These are phyloP conservation scores for Abrostola triplasia DNA, from an alignment of 2,888 invertebrate species.

Conservation along the genomic window DNA sequence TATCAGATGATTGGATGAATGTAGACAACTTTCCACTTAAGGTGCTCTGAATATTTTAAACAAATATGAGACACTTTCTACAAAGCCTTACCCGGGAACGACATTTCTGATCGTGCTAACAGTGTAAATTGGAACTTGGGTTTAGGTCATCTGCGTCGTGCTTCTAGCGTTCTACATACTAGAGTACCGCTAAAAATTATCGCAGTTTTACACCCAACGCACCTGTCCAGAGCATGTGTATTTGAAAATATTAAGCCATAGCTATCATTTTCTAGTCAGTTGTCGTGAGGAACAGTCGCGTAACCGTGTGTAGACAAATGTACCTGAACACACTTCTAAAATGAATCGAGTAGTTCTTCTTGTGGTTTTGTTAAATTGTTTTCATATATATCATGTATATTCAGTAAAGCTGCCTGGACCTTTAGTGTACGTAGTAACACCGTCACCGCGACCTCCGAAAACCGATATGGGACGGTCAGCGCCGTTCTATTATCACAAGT, in stretches of 20 bases:
- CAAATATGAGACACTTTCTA: conserved; percentile 86
- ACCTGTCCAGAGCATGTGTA: conserved; percentile 51
- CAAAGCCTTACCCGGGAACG: conserved; percentile 63
- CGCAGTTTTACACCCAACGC: conserved; percentile 73
- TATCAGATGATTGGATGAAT: conserved; percentile 27
- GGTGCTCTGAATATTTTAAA: conserved; percentile 68
- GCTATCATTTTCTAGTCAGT: conserved; percentile 75
- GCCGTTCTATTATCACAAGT: conserved; percentile 83
- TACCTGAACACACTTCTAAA: conserved; percentile 57
- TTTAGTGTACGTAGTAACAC: conserved; percentile 82
- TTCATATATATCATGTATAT: conserved; percentile 59
- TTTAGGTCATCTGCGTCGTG: conserved; percentile 79
- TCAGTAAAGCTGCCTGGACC: conserved; percentile 75
- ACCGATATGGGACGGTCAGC: conserved; percentile 72
- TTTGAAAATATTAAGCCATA: conserved; percentile 66
- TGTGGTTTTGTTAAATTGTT: conserved; percentile 65
- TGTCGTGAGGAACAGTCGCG: conserved; percentile 67
- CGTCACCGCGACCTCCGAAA: conserved; percentile 68
- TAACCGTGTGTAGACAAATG: conserved; percentile 63
- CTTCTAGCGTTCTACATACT: conserved; percentile 77
- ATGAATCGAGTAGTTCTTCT: conserved; percentile 69
- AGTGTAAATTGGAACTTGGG: conserved; percentile 79
- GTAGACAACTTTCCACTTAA: conserved; percentile 59
- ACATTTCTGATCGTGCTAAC: conserved; percentile 79
- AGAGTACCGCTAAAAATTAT: conserved; percentile 86